These are phyloP conservation scores for Vanacampus margaritifer DNA, from an alignment of 2,113 vertebrate genomes.

Conservation along the genomic window DNA sequence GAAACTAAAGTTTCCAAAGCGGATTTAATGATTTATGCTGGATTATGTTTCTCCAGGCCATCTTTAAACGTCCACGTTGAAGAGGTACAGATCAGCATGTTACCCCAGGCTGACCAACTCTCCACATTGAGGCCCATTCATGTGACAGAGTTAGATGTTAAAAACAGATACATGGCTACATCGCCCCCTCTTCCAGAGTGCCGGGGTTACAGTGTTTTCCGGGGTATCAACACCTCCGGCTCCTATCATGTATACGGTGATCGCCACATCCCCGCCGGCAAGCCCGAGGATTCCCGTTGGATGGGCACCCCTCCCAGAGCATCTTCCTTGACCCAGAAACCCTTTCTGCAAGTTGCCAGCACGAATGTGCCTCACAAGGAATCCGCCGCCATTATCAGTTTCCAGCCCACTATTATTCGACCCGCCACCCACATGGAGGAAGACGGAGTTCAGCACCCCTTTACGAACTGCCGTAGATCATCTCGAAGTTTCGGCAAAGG, in stretches of 20 bases:
- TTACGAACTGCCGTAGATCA: constrained; percentile 66
- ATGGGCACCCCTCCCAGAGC: constrained; percentile 65
- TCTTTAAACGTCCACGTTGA: constrained; percentile 31
- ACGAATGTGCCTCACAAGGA: constrained; percentile 66
- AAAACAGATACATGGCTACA: constrained; percentile 52
- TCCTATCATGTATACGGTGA: constrained; percentile 85
- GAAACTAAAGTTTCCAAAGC: background rate
- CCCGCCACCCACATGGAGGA: constrained; percentile 57
- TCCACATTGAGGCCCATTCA: constrained; percentile 72
- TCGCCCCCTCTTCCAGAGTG: constrained; percentile 68
- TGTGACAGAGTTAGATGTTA: constrained; percentile 61
- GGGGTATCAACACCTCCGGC: constrained; percentile 81
- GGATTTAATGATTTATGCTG: background rate
- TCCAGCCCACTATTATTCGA: constrained; percentile 24
- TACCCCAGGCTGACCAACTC: constrained; percentile 58
- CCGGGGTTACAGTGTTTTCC: constrained; percentile 79
- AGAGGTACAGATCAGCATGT: constrained; percentile 31
- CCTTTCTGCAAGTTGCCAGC: constrained; percentile 61
- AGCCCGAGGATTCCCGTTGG: constrained; percentile 73
- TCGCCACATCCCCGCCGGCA: constrained; percentile 70
- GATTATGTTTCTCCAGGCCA: constrained; percentile 34
- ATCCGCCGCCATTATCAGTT: constrained; percentile 23
- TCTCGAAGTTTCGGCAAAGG: constrained; percentile 73
- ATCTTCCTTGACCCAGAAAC: constrained; percentile 70
- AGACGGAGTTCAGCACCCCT: constrained; percentile 62